Percentiles rank a stretch among this genome's conserved stretches.
Evolutionary conservation across 2,797 vertebrate genomes (phyloP).

Genomic region (Acanthopagrus latus): DNA sequence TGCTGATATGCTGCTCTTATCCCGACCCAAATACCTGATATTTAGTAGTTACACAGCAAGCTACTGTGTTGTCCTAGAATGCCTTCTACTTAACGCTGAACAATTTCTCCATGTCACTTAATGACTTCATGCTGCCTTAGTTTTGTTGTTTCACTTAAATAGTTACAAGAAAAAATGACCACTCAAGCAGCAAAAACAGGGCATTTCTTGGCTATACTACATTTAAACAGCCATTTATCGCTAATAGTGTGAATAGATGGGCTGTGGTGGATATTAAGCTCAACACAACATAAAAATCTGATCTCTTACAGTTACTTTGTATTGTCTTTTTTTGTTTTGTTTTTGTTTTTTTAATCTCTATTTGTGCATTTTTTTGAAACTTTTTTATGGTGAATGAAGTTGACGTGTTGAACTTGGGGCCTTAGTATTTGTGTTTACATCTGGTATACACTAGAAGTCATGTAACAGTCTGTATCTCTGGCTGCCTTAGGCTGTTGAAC

Average conservation of each 20-base stretch:
- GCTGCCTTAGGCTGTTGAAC: slow-evolving; percentile 10
- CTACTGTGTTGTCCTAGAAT: neutral
- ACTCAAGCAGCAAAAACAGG: slow-evolving; percentile 12
- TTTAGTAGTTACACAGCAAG: neutral
- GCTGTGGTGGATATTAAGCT: slow-evolving; percentile 23
- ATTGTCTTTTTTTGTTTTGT: neutral
- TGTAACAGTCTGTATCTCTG: slow-evolving; percentile 10
- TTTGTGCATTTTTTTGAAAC: slow-evolving; percentile 11
- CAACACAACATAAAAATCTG: slow-evolving; percentile 8
- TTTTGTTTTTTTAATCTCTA: slow-evolving; percentile 1
- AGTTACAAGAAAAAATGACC: neutral
- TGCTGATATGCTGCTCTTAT: neutral
- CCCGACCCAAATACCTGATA: slow-evolving; percentile 23
- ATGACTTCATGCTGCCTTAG: slow-evolving; percentile 10
- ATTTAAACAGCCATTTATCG: slow-evolving; percentile 43
- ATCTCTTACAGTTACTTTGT: neutral
- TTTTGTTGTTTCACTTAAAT: slow-evolving; percentile 10
- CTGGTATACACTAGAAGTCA: slow-evolving; percentile 7
- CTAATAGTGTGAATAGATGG: slow-evolving; percentile 23
- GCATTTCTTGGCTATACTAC: slow-evolving; percentile 13
- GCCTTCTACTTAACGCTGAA: neutral
- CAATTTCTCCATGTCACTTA: neutral
- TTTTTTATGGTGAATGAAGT: slow-evolving; percentile 20
- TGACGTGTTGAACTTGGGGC: slow-evolving; percentile 8
- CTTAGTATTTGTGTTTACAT: slow-evolving; percentile 42